A percentile compares a stretch with the other conserved stretches of the same genome.
Conservation (phyloP, 92 coral and sea anemone genomes). For the Porites rus region DNA sequence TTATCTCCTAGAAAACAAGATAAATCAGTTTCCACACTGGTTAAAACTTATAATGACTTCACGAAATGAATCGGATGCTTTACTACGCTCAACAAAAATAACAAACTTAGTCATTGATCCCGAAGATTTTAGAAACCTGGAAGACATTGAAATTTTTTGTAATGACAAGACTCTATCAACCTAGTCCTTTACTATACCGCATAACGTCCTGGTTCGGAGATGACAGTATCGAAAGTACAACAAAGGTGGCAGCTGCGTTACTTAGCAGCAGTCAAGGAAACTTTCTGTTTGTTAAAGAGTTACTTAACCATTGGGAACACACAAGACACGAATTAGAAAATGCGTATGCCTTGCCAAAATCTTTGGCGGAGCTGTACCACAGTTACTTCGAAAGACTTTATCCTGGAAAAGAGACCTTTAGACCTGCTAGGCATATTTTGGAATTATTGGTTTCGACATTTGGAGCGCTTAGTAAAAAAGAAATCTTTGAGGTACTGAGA, state of each 20-base stretch:
- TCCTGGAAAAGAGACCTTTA: conserved; percentile 17
- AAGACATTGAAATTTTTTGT: conserved; percentile 72
- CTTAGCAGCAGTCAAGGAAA: conserved; percentile 80
- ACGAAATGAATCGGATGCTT: conserved; percentile 59
- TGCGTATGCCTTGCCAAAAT: neutral
- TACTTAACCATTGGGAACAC: conserved; percentile 49
- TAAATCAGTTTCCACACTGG: conserved; percentile 78
- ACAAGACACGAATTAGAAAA: neutral
- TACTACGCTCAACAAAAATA: conserved; percentile 35
- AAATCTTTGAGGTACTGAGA: conserved; percentile 53
- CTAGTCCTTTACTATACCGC: neutral
- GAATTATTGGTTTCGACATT: conserved; percentile 70
- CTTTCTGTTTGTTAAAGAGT: conserved; percentile 72
- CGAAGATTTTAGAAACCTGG: conserved; percentile 60
- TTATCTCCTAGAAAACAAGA: conserved; percentile 59
- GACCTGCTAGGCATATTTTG: conserved; percentile 32
- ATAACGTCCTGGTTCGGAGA: conserved; percentile 22
- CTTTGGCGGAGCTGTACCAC: conserved; percentile 6
- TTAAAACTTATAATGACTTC: conserved; percentile 81
- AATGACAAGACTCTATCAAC: conserved; percentile 7
- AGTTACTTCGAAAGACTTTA: conserved; percentile 36
- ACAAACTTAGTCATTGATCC: conserved; percentile 52
- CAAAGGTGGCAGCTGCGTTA: conserved; percentile 25
- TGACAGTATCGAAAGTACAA: neutral
- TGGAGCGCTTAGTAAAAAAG: conserved; percentile 49